Evolutionary conservation across 2,888 invertebrate species (phyloP).

Genomic region (Cephalotes varians): DNA sequence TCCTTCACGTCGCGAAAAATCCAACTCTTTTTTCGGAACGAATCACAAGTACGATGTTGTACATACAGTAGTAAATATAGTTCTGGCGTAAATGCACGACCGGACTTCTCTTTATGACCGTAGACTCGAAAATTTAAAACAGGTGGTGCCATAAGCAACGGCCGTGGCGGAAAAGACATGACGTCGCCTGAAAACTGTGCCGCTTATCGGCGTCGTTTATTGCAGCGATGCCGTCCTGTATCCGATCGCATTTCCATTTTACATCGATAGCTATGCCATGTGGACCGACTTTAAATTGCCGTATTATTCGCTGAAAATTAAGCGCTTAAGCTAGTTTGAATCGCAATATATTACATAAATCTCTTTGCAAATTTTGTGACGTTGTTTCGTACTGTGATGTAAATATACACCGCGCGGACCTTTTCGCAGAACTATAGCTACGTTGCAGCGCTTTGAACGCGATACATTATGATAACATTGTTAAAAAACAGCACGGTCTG

Average conservation of each 20-base stretch:
- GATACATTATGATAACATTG: constrained; percentile 29
- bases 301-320: constrained; percentile 53
- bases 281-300: constrained; percentile 33
- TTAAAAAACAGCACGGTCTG: constrained; percentile 10
- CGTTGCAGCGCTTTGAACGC: constrained; percentile 7
- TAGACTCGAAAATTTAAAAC: constrained; percentile 39
- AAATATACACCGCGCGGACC: background rate
- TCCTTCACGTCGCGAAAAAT: background rate
- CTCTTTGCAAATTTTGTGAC: constrained; percentile 1
- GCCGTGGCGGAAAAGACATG: constrained; percentile 13
- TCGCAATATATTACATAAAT: constrained; percentile 25
- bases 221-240: constrained; percentile 14
- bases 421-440: background rate
- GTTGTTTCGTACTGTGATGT: background rate
- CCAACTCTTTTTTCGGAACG: background rate
- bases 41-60: constrained; percentile 9
- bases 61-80: background rate
- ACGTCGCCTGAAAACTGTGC: constrained; percentile 33
- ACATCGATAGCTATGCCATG: constrained; percentile 44
- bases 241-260: constrained; percentile 56
- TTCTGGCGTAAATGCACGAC: background rate
- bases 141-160: constrained; percentile 9
- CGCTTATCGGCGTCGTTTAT: constrained; percentile 51
- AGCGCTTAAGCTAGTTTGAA: constrained; percentile 49
- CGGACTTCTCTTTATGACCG: background rate